Evolutionary conservation across 2,797 vertebrate genomes (phyloP).

Genomic region (Poecilia gillii): DNA sequence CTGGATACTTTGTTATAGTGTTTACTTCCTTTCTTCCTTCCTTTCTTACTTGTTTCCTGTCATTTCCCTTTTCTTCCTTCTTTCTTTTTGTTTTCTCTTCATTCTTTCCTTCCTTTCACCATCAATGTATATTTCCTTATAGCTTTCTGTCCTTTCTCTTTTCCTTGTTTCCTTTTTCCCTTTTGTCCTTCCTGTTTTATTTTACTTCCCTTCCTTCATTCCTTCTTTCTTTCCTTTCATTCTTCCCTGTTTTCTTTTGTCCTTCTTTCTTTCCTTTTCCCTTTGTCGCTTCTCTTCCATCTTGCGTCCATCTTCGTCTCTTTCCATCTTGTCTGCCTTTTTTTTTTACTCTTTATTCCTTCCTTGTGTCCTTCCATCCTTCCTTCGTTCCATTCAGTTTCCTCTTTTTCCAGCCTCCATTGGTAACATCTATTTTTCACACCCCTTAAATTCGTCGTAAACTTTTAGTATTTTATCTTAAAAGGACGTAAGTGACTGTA

Average conservation of each 20-base stretch:
- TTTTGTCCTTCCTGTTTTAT: neutral
- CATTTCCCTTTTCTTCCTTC: no score
- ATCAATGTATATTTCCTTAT: neutral
- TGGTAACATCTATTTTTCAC: neutral
- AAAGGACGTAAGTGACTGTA: neutral
- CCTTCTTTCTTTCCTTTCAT: neutral
- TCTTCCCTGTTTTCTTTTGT: neutral
- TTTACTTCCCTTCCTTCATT: neutral
- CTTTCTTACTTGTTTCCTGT: no score
- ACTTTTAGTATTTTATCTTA: neutral
- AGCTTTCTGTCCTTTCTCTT: neutral
- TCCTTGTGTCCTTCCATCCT: neutral
- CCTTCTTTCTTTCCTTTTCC: neutral
- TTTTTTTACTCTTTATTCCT: neutral
- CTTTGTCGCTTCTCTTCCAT: neutral
- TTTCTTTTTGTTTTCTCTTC: no score
- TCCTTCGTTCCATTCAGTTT: neutral
- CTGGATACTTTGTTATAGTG: no score
- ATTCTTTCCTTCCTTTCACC: neutral
- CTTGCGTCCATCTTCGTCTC: neutral
- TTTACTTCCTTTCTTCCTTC: no score
- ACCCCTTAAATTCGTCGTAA: neutral
- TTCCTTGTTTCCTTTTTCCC: neutral
- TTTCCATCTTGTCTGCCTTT: neutral
- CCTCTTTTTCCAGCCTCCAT: neutral